Base-by-base conservation (phyloP, 1,140 invertebrate genomes). In the Sycophila sp. region DNA sequence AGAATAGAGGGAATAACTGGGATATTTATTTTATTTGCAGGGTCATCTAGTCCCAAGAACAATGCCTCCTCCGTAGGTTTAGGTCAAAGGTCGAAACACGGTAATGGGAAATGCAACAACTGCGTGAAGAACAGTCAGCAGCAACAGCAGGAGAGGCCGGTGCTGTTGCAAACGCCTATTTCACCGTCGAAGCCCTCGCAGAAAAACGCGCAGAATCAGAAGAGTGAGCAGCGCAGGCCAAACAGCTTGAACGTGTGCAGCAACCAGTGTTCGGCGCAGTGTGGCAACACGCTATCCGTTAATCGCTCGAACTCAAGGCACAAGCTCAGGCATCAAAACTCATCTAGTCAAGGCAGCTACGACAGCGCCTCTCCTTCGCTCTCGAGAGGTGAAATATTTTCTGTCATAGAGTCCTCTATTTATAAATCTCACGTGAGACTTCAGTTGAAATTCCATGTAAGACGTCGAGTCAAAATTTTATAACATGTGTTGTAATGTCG, bases 361-460 rank as follows among this genome's bases (percentile, higher is more conserved):
- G 89, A 90, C 75, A 88, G 88, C 67, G 87, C 86, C 45, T 89
- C 89, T 8, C 89, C 90, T 17, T 88, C 88, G 64, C 82, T 92
- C 40, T 91, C 90, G 17, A 86, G 90, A 88, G 90, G 90, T 89
- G 64, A 56, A 15, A 19, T 4, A 28, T 15, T 11, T n/a, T n/a
- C n/a, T n/a, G n/a, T n/a, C n/a, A n/a, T n/a, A n/a, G n/a, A n/a
- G n/a, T n/a, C n/a, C n/a, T n/a, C n/a, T n/a, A n/a, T n/a, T n/a
- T n/a, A n/a, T n/a, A n/a, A n/a, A n/a, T n/a, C n/a, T n/a, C n/a
- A n/a, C n/a, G n/a, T n/a, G n/a, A n/a, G n/a, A n/a, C n/a, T n/a
- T n/a, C n/a, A n/a, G n/a, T n/a, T n/a, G n/a, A n/a, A n/a, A n/a
- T n/a, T n/a, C n/a, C n/a, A n/a, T n/a, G n/a, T n/a, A n/a, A n/a